A percentile compares a stretch with the other conserved stretches of the same genome.
Evolutionary conservation across 2,888 invertebrate genomes (phyloP).

Genomic region (Aspidiotus destructor): DNA sequence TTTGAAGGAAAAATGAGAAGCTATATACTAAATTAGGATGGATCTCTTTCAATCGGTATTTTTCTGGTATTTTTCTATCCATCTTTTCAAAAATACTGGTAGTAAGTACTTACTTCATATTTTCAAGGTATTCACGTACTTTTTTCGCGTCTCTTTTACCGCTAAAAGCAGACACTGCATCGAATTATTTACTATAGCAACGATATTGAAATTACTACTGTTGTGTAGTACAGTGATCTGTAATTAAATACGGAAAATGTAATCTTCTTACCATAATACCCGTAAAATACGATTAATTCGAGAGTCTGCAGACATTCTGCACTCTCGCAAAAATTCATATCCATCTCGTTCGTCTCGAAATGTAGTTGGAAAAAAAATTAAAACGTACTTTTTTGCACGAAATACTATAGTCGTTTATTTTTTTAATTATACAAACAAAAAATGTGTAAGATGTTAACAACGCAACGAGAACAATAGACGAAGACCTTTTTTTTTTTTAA

Average conservation of each 20-base stretch:
- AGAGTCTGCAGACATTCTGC: not conserved
- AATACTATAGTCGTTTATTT: not conserved
- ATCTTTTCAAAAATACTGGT: too few species aligned
- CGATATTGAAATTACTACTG: too few species aligned
- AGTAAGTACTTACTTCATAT: too few species aligned
- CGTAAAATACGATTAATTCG: not conserved
- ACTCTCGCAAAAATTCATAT: not conserved
- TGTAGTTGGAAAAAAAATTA: not conserved
- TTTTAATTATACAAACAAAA: not conserved
- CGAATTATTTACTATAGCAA: too few species aligned
- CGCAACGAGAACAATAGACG: not conserved
- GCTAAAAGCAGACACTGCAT: too few species aligned
- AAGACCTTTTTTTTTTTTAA: not conserved
- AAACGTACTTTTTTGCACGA: not conserved
- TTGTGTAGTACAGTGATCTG: not conserved
- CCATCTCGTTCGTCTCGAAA: not conserved
- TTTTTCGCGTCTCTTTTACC: too few species aligned
- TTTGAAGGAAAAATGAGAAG: too few species aligned
- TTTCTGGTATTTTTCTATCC: too few species aligned
- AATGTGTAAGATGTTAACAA: not conserved
- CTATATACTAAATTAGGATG: too few species aligned
- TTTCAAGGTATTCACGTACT: too few species aligned
- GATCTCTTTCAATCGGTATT: too few species aligned
- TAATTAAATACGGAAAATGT: conserved; percentile 4
- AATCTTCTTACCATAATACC: conserved; percentile 10